Base-by-base conservation (phyloP, 2,888 invertebrate species). In the Hypomecis punctinalis region DNA sequence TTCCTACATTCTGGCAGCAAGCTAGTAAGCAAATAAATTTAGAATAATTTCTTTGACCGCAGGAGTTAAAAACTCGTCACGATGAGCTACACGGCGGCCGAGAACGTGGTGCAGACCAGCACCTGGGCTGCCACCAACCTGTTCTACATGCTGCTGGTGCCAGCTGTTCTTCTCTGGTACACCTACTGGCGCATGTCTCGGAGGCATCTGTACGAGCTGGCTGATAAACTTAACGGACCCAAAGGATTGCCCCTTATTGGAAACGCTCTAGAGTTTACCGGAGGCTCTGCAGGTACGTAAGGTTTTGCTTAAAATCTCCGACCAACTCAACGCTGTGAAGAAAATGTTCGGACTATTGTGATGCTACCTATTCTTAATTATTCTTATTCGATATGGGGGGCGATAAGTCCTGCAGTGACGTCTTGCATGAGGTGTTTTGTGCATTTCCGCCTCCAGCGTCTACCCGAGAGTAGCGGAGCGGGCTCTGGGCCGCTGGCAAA, bases 121-220 rank as follows among this genome's bases (percentile, higher is more conserved):
- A 91, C 93, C 39, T 90, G 94, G 82, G 94, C 95, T 47, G 94
- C 96, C 35, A 95, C 95, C 61, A 95, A 93, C 73, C 88, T 96
- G 67, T 96, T 97, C 82, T 95, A 96, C 75, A 94, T 95, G 67
- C 94, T 97, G n/a, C 88, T 97, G 52, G 84, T 96, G 23, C 97
- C 96, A 46, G 95, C 96, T 0, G 36, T 96, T 42, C 85, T 95
- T 4, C 92, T 97, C 54, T 96, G 95, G 94, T 95, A 95, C 81
- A 90, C 95, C 37, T 97, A 97, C 88, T 97, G 96, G 95, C 94
- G 95, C 53, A 89, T 96, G 76, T 96, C 96, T 8, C 93, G 96
- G n/a, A 93, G 95, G 45, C 95, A 95, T 78, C 76, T 97, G 81
- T 91, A 95, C 68, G 95, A 96, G 78, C 88, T 97, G 58, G 96